These are phyloP conservation scores for Rotaria sp. DNA, from an alignment of 2,888 invertebrate genomes.

Conservation along the genomic window DNA sequence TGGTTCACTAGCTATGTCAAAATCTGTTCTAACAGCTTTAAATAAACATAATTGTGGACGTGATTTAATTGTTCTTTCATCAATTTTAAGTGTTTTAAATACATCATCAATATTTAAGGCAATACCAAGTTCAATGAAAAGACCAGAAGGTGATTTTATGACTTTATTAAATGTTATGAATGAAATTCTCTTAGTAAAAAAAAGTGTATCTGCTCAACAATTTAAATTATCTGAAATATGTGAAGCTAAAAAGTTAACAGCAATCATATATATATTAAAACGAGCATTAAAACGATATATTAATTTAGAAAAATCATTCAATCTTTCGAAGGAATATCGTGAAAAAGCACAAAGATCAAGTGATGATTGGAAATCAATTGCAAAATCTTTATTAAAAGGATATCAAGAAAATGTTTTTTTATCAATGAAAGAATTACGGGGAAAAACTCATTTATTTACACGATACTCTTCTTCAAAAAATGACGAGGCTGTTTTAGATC, in stretches of 20 bases:
- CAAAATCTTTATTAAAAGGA: neutral
- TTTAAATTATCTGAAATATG: neutral
- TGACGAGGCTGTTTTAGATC: neutral
- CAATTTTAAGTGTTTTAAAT: neutral
- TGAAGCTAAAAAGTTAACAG: neutral
- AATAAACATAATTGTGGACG: neutral
- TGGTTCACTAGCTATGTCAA: neutral
- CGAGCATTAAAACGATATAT: neutral
- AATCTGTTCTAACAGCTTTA: neutral
- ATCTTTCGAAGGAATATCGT: neutral
- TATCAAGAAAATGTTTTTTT: neutral
- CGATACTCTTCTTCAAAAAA: neutral
- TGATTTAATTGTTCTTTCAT: neutral
- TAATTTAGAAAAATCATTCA: neutral
- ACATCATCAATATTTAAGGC: neutral
- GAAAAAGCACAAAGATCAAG: neutral
- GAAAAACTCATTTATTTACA: neutral
- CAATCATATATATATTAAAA: neutral
- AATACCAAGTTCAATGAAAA: neutral
- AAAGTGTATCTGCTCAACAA: neutral
- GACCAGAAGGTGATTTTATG: slow-evolving; percentile 1
- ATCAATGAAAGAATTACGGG: slow-evolving; percentile 17
- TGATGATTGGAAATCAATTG: neutral
- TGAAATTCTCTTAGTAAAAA: neutral
- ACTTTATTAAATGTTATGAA: neutral